These are phyloP conservation scores for Helicoverpa zea DNA, from an alignment of 1,140 invertebrate species.

Conservation along the genomic window DNA sequence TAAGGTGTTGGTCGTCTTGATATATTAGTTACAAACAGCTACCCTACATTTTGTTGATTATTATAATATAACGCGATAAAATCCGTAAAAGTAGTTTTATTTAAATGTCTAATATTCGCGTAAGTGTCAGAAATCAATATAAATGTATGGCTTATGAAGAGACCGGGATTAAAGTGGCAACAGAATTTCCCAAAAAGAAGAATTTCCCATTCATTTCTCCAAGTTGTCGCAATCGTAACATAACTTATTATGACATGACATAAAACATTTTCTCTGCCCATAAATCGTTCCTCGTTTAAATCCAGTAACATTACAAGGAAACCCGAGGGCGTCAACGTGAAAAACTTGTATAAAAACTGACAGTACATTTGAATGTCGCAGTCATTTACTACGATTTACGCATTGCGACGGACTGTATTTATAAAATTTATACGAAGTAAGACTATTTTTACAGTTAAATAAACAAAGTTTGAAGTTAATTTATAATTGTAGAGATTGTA, in stretches of 20 bases:
- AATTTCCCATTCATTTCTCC: too few relatives aligned
- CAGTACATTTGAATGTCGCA: neutral
- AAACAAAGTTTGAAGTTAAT: neutral
- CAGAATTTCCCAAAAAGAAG: too few relatives aligned
- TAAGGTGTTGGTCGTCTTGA: too few relatives aligned
- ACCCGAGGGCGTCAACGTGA: neutral
- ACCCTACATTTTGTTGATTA: too few relatives aligned
- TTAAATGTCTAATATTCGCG: too few relatives aligned
- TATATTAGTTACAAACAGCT: too few relatives aligned
- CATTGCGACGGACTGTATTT: slow-evolving; percentile 11
- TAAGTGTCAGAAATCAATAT: too few relatives aligned
- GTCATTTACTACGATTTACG: slow-evolving; percentile 27
- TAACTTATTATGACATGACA: neutral
- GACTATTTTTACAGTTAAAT: neutral
- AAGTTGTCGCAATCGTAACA: too few relatives aligned
- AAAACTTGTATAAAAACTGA: slow-evolving; percentile 29
- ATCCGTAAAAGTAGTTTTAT: too few relatives aligned
- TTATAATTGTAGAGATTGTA: neutral
- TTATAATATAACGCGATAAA: too few relatives aligned
- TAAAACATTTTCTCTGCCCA: neutral
- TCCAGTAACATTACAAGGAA: neutral
- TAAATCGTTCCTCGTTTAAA: slow-evolving; percentile 2
- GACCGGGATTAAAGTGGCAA: too few relatives aligned
- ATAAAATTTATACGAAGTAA: neutral
- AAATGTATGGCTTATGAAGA: too few relatives aligned